These are phyloP conservation scores for Sebastolobus altivelis DNA, from an alignment of 2,797 vertebrate species.

Conservation along the genomic window DNA sequence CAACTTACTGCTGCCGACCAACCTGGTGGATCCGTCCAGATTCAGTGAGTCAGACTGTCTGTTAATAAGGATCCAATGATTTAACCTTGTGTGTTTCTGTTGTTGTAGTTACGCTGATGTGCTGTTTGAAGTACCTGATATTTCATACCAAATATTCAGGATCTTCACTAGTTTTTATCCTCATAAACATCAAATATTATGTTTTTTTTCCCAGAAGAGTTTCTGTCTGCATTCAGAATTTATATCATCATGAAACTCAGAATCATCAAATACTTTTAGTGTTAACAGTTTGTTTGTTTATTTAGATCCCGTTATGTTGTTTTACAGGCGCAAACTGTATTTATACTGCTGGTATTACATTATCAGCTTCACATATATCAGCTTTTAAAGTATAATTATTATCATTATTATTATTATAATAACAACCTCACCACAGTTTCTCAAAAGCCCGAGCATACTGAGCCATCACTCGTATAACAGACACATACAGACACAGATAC, in stretches of 20 bases:
- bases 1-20: slow-evolving; percentile 83
- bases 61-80: background rate
- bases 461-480: background rate
- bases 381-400: no score
- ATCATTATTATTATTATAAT: no score
- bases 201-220: background rate
- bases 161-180: background rate
- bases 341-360: no score
- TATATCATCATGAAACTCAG: no score
- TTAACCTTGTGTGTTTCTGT: background rate
- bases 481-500: background rate
- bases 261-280: no score
- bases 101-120: no score
- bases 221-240: background rate
- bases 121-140: background rate
- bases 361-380: no score
- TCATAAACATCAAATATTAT: background rate
- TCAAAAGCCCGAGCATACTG: no score
- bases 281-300: no score
- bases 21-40: slow-evolving; percentile 80
- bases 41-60: slow-evolving; percentile 68
- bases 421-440: no score
- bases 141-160: background rate
- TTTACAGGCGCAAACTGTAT: no score
- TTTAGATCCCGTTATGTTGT: no score